A percentile compares a stretch with the other conserved stretches of the same genome.
Conservation (phyloP, 2,113 vertebrate genomes). For the Tychaedon coryphoeus region DNA sequence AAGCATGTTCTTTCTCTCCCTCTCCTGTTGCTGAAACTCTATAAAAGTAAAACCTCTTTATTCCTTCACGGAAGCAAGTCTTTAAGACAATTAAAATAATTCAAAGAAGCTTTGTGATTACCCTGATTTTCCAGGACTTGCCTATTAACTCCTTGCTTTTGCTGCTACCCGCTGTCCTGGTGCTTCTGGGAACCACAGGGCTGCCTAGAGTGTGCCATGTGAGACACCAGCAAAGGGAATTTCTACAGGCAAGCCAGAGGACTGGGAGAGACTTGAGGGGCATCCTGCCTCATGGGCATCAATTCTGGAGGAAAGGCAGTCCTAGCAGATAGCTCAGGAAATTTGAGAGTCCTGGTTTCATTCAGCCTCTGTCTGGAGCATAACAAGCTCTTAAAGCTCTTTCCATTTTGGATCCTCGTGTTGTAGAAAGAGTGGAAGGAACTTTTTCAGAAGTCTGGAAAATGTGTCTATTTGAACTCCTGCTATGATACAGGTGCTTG, state of each 20-base stretch:
- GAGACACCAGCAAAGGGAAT: background rate
- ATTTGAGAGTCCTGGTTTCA: background rate
- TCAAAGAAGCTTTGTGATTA: background rate
- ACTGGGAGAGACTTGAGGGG: background rate
- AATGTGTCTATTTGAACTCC: background rate
- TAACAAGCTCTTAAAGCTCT: background rate
- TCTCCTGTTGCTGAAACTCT: background rate
- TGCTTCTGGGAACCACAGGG: background rate
- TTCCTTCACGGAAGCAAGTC: background rate
- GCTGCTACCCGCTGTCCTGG: rapidly evolving
- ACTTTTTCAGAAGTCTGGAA: background rate
- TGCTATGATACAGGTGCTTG: background rate
- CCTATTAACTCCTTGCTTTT: background rate
- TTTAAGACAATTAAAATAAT: background rate
- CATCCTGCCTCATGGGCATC: background rate
- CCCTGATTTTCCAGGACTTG: background rate
- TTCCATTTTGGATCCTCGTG: background rate
- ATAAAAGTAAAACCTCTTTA: background rate
- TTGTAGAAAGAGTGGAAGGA: background rate
- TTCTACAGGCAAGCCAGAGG: background rate
- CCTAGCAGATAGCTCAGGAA: background rate
- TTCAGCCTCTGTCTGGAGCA: background rate
- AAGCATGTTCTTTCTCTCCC: background rate
- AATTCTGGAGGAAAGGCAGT: background rate
- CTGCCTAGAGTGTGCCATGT: rapidly evolving